A percentile compares a stretch with the other conserved stretches of the same genome.
Evolutionary conservation across 2,797 vertebrate genomes (phyloP).

Genomic region (Scyliorhinus canicula): DNA sequence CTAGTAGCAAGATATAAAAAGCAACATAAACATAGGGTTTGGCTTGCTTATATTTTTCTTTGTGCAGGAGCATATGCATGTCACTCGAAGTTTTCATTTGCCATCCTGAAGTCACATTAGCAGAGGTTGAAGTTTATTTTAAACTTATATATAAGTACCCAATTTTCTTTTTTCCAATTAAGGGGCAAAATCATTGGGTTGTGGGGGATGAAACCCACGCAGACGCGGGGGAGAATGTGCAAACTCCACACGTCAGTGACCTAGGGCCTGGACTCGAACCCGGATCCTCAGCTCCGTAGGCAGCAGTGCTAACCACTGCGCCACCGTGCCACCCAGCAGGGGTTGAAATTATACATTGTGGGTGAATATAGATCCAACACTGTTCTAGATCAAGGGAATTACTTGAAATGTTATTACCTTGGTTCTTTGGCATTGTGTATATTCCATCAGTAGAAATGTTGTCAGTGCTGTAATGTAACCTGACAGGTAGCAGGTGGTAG

Average conservation of each 20-base stretch:
- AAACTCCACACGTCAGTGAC: no score
- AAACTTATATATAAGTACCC: no score
- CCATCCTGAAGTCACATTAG: not conserved
- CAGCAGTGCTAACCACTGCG: no score
- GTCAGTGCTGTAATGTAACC: not conserved
- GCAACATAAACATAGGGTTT: not conserved
- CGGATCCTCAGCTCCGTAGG: no score
- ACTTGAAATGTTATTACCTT: not conserved
- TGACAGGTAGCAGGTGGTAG: not conserved
- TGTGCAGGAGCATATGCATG: not conserved
- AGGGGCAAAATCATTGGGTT: no score
- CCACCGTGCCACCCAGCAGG: no score
- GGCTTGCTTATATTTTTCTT: not conserved
- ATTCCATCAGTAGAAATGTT: not conserved
- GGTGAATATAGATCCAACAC: not conserved
- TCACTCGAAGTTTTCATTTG: not conserved
- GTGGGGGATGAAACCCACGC: no score
- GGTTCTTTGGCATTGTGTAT: not conserved
- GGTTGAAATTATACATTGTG: not conserved
- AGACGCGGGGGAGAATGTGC: no score
- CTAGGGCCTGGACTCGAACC: no score
- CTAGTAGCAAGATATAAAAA: not conserved
- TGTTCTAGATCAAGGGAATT: not conserved
- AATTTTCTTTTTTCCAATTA: no score
- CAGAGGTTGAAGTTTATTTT: not conserved